Base-by-base conservation (phyloP, 2,797 vertebrate genomes). In the Protosalanx chinensis region DNA sequence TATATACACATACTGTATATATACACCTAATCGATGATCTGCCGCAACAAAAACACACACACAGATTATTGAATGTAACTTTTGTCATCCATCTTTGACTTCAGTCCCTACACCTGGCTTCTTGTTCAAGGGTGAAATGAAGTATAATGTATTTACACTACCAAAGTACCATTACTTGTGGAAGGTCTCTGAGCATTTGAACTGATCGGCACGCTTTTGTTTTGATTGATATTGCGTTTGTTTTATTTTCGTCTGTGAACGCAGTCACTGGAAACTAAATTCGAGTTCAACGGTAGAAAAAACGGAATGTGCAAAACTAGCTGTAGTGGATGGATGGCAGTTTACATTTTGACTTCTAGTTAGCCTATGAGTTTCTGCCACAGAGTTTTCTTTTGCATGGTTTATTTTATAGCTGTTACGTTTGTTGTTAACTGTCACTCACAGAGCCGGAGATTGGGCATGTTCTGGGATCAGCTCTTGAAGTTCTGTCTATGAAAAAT, bases 241-340 rank as follows among this genome's bases (percentile, higher is more conserved):
- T 49, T 29, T 68, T 16, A 30, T 68, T 46, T 60, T 69, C 8
- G 29, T 41, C 60, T 63, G 46, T 16, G 32, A 66, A 65, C 72
- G 32, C 56, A 23, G 35, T 68, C 65, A 68, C 18, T 72, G 29
- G 0, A 74, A 79, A 68, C 70, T 49, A 32, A 69, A 49, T 27
- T 65, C 66, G 1, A 37, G 1, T 49, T 15, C 59, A 18, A 41
- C 35, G 13, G 20, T 59, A 67, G 64, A 46, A 46, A 71, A 65
- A 56, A 59, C 46, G 35, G 18, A 65, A 33, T 20, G 10, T 57
- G 70, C 61, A 56, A 56, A 67, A n/a, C 8, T 23, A 57, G 5
- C 70, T 77, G 76, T 78, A 73, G 76, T 75, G 73, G 74, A 74
- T 63, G 73, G 78, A 78, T 79, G 81, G 80, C 49, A 74, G 35